A percentile compares a stretch with the other conserved stretches of the same genome.
Conservation (phyloP, 2,888 invertebrate species). For the Epinotia demarniana region DNA sequence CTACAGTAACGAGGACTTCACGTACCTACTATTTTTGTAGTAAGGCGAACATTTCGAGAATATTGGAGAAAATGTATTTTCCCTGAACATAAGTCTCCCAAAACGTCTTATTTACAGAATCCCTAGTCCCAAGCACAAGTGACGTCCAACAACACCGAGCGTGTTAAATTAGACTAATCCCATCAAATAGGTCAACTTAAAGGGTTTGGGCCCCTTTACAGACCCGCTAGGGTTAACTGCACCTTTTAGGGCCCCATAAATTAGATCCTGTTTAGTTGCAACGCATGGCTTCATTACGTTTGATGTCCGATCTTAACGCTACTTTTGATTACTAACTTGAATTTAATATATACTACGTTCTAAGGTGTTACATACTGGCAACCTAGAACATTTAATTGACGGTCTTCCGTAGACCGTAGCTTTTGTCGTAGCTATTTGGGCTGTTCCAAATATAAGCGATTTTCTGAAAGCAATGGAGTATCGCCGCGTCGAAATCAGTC, state of each 20-base stretch:
- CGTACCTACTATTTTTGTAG: no score
- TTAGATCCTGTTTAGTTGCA: constrained; percentile 20
- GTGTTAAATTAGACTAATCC: constrained; percentile 73
- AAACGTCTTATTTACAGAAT: constrained; percentile 50
- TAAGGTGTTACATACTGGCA: no score
- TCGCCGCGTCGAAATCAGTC: no score
- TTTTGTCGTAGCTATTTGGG: no score
- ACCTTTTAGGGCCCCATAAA: constrained; percentile 38
- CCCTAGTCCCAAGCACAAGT: constrained; percentile 60
- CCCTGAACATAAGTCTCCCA: not conserved
- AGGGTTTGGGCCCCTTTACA: constrained; percentile 61
- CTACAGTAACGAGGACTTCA: no score
- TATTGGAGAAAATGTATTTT: no score
- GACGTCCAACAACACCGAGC: constrained; percentile 55
- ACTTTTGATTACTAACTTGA: not conserved
- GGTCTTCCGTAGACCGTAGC: no score
- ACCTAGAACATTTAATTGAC: no score
- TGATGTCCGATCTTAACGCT: not conserved
- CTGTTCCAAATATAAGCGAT: no score
- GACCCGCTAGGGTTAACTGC: constrained; percentile 43
- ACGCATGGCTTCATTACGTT: not conserved
- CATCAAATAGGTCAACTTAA: constrained; percentile 65
- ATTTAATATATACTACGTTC: not conserved
- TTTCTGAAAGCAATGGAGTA: no score
- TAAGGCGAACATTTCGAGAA: no score